Conservation (phyloP, 2,888 invertebrate genomes). For the Hybos culiciformis region DNA sequence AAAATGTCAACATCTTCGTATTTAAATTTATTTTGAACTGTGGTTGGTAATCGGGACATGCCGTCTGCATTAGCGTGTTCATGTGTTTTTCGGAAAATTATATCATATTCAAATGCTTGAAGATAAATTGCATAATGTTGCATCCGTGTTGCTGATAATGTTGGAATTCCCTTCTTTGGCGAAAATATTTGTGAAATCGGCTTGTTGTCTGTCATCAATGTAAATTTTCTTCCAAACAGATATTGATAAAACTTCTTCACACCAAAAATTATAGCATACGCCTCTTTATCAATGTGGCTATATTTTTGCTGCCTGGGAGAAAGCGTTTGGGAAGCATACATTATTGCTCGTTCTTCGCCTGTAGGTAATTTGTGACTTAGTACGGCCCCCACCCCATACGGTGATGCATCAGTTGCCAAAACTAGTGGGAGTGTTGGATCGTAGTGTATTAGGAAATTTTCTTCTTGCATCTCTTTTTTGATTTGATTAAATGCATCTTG, state of each 20-base stretch:
- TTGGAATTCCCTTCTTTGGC: conserved; percentile 18
- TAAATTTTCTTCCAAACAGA: conserved; percentile 26
- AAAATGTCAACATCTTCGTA: not conserved
- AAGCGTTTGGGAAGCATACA: conserved; percentile 25
- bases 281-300: conserved; percentile 21
- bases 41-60: conserved; percentile 12
- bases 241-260: conserved; percentile 30
- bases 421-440: conserved; percentile 19
- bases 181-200: conserved; percentile 22
- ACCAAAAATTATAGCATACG: conserved; percentile 26
- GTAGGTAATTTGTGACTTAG: conserved; percentile 21
- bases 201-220: conserved; percentile 24
- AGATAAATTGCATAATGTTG: conserved; percentile 10
- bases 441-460: conserved; percentile 18
- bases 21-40: not conserved
- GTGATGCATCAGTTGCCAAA: conserved; percentile 20
- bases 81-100: conserved; percentile 10
- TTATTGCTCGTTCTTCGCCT: conserved; percentile 29
- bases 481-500: conserved; percentile 17
- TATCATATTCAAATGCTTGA: conserved; percentile 14
- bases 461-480: conserved; percentile 18
- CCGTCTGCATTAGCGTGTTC: conserved; percentile 16
- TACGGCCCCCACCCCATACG: conserved; percentile 22
- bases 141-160: conserved; percentile 18
- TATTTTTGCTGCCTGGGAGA: conserved; percentile 20